Evolutionary conservation across 2,113 vertebrate genomes (phyloP).

Genomic region (Atrichornis clamosus): DNA sequence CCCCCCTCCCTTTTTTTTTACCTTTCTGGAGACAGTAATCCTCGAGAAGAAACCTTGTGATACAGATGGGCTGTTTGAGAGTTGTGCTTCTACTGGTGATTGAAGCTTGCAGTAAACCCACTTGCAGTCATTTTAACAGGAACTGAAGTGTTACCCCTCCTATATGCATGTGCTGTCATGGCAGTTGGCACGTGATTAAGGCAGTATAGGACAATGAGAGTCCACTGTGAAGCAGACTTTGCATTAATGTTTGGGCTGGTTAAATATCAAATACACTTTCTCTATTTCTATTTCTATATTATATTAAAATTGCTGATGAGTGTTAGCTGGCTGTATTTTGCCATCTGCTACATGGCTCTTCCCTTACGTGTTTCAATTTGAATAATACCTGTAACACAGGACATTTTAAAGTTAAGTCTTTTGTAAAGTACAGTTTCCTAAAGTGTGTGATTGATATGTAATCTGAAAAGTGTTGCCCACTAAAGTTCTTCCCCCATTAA

Average conservation of each 20-base stretch:
- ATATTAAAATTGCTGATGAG: not conserved
- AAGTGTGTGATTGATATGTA: not conserved
- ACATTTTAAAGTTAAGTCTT: not conserved
- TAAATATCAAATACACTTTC: not conserved
- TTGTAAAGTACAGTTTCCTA: not conserved
- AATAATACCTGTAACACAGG: not conserved
- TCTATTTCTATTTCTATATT: not conserved
- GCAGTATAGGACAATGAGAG: not conserved
- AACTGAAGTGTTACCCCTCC: not conserved
- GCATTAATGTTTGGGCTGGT: not conserved
- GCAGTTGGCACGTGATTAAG: not conserved
- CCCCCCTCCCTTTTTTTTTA: not conserved
- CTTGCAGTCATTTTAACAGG: not conserved
- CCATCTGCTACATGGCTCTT: not conserved
- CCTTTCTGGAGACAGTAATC: not conserved
- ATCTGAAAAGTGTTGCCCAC: not conserved
- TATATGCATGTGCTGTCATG: rapidly evolving
- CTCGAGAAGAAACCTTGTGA: not conserved
- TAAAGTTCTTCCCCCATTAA: rapidly evolving
- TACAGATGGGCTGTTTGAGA: not conserved
- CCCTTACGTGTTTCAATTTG: not conserved
- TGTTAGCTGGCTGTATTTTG: not conserved
- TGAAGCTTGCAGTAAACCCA: not conserved
- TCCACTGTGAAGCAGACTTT: not conserved
- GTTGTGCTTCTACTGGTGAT: not conserved